phyloP scores from a whole-genome alignment of 2,797 vertebrate species.

The Peromyscus nudipes region DNA sequence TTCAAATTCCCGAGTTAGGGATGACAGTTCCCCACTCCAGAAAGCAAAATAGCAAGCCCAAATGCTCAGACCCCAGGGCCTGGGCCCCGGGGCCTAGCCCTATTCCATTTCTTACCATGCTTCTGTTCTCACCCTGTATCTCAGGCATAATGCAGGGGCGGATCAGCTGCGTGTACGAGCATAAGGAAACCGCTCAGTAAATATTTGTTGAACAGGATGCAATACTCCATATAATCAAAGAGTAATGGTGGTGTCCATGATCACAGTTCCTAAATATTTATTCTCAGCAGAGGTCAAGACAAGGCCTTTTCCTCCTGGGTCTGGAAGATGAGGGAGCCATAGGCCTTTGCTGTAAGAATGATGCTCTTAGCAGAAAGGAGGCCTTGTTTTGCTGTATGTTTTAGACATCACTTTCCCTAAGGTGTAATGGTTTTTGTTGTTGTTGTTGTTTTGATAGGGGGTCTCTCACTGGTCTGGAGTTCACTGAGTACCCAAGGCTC shows the following conservation, averaged over 20 bases:
- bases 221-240: neutral
- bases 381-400: conserved; percentile 21
- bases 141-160: neutral
- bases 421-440: neutral
- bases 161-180: neutral
- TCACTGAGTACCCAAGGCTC: neutral
- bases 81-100: neutral
- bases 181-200: neutral
- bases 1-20: neutral
- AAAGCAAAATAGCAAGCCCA: neutral
- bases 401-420: neutral
- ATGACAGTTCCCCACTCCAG: neutral
- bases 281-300: conserved; percentile 29
- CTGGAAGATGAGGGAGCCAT: neutral
- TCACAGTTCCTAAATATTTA: conserved; percentile 42
- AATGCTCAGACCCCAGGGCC: neutral
- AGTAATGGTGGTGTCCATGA: neutral
- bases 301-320: neutral
- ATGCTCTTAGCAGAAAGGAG: conserved; percentile 41
- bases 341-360: neutral
- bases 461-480: neutral
- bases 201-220: conserved; percentile 46
- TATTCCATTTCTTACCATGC: neutral
- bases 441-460: neutral
- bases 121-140: neutral